Evolutionary conservation across 2,113 vertebrate species (phyloP).

Genomic region (Rhinoderma darwinii): DNA sequence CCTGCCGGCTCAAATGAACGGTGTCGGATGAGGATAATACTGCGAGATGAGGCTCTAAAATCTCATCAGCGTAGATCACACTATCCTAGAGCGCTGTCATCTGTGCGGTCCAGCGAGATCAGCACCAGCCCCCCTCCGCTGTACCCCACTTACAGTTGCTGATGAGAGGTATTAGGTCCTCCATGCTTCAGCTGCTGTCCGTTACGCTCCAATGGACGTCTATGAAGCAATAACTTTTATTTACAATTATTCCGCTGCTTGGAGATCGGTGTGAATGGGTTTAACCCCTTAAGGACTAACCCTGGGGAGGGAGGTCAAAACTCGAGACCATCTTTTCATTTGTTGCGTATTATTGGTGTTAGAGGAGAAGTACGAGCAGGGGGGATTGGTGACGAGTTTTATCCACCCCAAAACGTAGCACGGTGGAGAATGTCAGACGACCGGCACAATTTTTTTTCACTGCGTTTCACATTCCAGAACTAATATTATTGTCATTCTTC

Average conservation of each 20-base stretch:
- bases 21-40: not conserved
- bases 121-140: constrained; percentile 69
- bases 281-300: not conserved
- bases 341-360: too few species aligned
- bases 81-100: constrained; percentile 62
- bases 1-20: not conserved
- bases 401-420: too few species aligned
- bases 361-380: too few species aligned
- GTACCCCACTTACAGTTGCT: constrained; percentile 80
- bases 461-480: too few species aligned
- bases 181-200: constrained; percentile 71
- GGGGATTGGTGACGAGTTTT: too few species aligned
- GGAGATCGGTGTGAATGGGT: too few species aligned
- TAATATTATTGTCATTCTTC: too few species aligned
- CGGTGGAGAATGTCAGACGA: too few species aligned
- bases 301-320: too few species aligned
- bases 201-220: constrained; percentile 73
- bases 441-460: too few species aligned
- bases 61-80: constrained; percentile 73
- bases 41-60: constrained; percentile 65
- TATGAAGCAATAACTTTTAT: constrained; percentile 83
- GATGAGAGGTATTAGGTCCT: constrained; percentile 79
- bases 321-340: too few species aligned
- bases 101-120: constrained; percentile 66
- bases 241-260: constrained; percentile 67